Conservation (phyloP, 2,797 vertebrate genomes). For the Sorex maritimensis region DNA sequence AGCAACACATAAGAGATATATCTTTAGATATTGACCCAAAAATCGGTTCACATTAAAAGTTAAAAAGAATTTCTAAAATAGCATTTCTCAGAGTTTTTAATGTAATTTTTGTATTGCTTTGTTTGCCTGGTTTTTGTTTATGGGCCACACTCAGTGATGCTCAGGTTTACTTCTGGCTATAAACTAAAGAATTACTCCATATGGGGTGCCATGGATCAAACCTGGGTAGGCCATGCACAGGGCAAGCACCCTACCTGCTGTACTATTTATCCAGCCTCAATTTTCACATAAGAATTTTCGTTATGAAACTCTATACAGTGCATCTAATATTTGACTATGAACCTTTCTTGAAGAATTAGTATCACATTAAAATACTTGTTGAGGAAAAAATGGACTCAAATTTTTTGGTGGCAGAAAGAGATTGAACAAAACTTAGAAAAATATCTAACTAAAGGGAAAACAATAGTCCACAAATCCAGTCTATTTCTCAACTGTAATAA, state of each 20-base stretch:
- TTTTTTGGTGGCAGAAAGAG: slow-evolving; percentile 39
- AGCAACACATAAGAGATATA: neutral
- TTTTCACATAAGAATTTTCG: neutral
- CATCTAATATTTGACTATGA: slow-evolving; percentile 21
- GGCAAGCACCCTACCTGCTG: no score
- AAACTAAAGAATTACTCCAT: no score
- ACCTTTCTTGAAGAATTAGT: slow-evolving; percentile 25
- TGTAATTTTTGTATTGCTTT: neutral
- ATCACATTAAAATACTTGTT: slow-evolving; percentile 9
- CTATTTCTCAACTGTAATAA: neutral
- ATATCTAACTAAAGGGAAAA: neutral
- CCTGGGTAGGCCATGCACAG: no score
- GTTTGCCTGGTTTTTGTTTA: no score
- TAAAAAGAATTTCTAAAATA: slow-evolving; percentile 7
- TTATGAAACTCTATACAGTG: neutral
- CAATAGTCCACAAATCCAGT: neutral
- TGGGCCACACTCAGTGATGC: no score
- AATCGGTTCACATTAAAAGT: neutral
- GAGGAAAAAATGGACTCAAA: neutral
- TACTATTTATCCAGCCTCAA: no score
- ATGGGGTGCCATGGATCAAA: no score
- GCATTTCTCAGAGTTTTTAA: slow-evolving; percentile 33
- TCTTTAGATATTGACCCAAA: neutral
- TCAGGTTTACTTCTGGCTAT: no score
- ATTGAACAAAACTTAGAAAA: slow-evolving; percentile 45